These are phyloP conservation scores for Meandrina meandrites DNA, from an alignment of 92 coral and sea anemone species.

Conservation along the genomic window DNA sequence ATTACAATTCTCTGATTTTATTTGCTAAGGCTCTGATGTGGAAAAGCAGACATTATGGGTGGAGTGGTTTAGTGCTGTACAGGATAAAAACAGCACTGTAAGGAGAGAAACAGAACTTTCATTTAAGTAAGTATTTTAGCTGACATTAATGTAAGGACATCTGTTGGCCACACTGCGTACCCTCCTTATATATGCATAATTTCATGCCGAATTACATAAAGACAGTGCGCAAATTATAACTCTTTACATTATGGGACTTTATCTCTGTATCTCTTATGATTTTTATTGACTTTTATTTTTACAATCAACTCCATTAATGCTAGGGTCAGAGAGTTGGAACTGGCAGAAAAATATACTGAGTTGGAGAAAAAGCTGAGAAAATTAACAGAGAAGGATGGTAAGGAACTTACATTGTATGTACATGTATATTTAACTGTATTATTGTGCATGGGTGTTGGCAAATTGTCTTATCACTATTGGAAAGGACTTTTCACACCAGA, in stretches of 20 bases:
- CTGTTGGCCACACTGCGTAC: background rate
- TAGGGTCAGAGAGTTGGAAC: constrained; percentile 78
- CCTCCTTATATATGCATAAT: background rate
- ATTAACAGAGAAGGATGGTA: constrained; percentile 80
- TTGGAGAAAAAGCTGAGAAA: constrained; percentile 71
- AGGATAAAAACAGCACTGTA: constrained; percentile 76
- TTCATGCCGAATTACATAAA: too few species aligned
- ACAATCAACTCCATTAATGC: background rate
- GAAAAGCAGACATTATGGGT: constrained; percentile 74
- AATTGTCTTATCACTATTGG: too few species aligned
- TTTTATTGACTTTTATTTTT: background rate
- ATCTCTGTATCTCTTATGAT: background rate
- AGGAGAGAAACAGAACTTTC: constrained; percentile 88
- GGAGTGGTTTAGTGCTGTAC: constrained; percentile 83
- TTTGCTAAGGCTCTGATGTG: constrained; percentile 47
- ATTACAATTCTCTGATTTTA: background rate
- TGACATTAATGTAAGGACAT: background rate
- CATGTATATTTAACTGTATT: too few species aligned
- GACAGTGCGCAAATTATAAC: too few species aligned
- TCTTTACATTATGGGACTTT: too few species aligned
- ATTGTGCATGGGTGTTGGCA: too few species aligned
- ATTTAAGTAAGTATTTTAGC: constrained; percentile 71
- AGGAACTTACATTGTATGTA: background rate
- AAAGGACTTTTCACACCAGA: too few species aligned
- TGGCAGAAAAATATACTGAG: constrained; percentile 66